Base-by-base conservation (phyloP, 2,113 vertebrate genomes). In the Galemys pyrenaicus region DNA sequence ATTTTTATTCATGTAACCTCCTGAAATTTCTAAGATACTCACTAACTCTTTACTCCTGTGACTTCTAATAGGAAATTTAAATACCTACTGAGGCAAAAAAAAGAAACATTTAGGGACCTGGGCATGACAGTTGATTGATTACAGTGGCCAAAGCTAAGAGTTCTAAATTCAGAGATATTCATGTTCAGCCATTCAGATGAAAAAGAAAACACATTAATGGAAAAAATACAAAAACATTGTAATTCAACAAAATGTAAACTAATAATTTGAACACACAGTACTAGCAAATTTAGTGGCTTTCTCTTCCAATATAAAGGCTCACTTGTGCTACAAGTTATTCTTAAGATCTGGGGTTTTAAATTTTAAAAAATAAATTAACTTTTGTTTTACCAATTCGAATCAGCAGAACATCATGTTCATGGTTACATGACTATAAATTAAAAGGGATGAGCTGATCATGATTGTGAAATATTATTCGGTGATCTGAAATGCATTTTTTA, bases 11-110 rank as follows among this genome's bases (percentile, higher is more conserved):
- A 84, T 64, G 49, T 89, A 83, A 58, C 28, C 32, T 88, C 10
- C 70, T 95, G 46, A 93, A 94, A 95, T 89, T 95, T n/a, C 70
- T 77, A 75, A 74, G 12, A 54, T 80, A 49, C 41, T 60, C 77
- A 35, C 15, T 74, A 62, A 28, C 22, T 46, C 87, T 95, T 95
- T 92, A 75, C 16, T 16, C 30, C 24, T 68, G 19, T 86, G 67
- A 93, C 84, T 94, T 94, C 54, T 81, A 79, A 92, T 39, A 88
- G 30, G 58, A 93, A 92, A 93, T 92, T 87, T 92, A 88, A 97
- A 89, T 94, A 58, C 35, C 49, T 74, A 90, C n/a, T 65, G 56
- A 95, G 35, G 51, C 74, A 83, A 80, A 73, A 89, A 89, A 82
- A 89, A 91, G 30, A 65, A 96, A 75, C 32, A 91, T 54, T 88